phyloP scores from a whole-genome alignment of 2,113 vertebrate genomes.

The Aviceda subcristata region DNA sequence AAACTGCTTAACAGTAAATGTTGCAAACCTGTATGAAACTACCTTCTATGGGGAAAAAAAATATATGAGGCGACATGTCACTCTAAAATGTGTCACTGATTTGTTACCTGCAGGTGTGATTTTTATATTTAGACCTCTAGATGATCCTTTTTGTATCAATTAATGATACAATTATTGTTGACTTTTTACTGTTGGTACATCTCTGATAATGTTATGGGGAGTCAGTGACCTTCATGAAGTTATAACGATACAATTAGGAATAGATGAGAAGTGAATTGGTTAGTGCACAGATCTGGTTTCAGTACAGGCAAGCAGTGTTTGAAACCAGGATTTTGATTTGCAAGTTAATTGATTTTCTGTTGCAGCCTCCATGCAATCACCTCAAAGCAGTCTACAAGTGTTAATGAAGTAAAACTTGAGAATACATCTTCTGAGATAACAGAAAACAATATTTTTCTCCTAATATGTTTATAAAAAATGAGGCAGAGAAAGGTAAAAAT shows the following conservation, averaged over 20 bases:
- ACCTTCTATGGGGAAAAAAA: background rate
- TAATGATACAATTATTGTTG: background rate
- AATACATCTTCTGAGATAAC: background rate
- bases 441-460: background rate
- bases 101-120: background rate
- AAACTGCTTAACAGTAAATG: background rate
- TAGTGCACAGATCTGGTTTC: background rate
- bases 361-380: background rate
- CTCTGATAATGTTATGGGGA: background rate
- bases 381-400: background rate
- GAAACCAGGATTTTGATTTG: background rate
- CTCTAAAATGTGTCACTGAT: background rate
- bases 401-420: background rate
- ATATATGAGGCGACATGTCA: background rate
- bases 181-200: background rate
- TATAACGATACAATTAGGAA: background rate
- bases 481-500: background rate
- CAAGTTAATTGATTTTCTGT: background rate
- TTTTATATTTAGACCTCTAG: background rate
- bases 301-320: background rate
- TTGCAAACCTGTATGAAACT: background rate
- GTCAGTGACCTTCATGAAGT: background rate
- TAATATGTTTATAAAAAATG: background rate
- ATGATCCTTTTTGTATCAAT: background rate
- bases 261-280: background rate